Evolutionary conservation across 2,113 vertebrate species (phyloP).

Genomic region (Salvelinus sp.): DNA sequence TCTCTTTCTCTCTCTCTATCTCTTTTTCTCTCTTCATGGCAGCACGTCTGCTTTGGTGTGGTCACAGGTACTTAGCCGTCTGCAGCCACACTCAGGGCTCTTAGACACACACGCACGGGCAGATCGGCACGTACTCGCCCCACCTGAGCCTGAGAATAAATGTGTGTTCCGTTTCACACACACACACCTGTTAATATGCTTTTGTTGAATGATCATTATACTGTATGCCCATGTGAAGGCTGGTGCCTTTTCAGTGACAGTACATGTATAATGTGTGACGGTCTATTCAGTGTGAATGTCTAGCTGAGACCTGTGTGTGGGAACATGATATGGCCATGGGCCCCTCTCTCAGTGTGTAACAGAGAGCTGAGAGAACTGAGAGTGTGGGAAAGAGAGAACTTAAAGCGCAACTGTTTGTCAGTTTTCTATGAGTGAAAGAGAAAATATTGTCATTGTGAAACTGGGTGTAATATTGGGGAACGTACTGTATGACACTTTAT

Average conservation of each 20-base stretch:
- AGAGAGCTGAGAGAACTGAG: conserved; percentile 39
- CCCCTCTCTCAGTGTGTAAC: conserved; percentile 29
- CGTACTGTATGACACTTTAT: conserved; percentile 14
- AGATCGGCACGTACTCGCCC: conserved; percentile 68
- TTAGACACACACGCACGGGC: conserved; percentile 49
- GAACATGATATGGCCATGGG: conserved; percentile 30
- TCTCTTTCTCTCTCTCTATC: conserved; percentile 24
- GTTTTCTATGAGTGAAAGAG: conserved; percentile 34
- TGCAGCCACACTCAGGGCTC: conserved; percentile 40
- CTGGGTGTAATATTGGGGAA: conserved; percentile 1
- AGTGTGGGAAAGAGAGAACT: conserved; percentile 50
- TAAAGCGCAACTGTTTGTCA: conserved; percentile 25
- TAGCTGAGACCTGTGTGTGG: conserved; percentile 32
- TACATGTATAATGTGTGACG: neutral
- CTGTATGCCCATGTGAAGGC: too few species aligned
- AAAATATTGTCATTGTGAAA: conserved; percentile 44
- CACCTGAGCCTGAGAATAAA: conserved; percentile 45
- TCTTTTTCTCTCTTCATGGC: conserved; percentile 55
- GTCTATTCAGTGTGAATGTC: conserved; percentile 15
- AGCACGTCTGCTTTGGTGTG: conserved; percentile 54
- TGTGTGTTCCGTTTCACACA: conserved; percentile 30
- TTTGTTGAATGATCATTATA: too few species aligned
- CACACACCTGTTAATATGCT: neutral
- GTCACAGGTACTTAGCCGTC: conserved; percentile 44
- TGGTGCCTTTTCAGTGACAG: too few species aligned